phyloP scores from a whole-genome alignment of 2,797 vertebrate genomes.

The Macrochelys suwanniensis region DNA sequence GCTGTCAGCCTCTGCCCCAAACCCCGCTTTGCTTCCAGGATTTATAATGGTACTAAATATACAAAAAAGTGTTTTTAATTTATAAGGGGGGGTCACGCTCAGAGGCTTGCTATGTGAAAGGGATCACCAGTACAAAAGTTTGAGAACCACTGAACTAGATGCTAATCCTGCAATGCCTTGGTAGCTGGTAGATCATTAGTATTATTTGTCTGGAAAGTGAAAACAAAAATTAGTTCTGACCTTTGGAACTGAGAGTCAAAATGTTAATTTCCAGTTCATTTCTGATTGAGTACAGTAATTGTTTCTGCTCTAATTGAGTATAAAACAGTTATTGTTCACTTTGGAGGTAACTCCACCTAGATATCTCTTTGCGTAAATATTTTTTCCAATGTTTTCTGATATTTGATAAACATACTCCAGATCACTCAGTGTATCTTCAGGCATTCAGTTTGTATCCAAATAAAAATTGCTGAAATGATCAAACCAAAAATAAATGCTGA shows the following conservation, averaged over 20 bases:
- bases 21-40: too few species aligned
- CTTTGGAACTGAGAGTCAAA: slow-evolving; percentile 49
- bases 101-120: too few species aligned
- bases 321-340: slow-evolving; percentile 49
- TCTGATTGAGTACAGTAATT: slow-evolving; percentile 58
- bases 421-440: not conserved
- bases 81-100: too few species aligned
- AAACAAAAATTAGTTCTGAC: slow-evolving; percentile 61
- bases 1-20: not conserved
- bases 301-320: slow-evolving; percentile 21
- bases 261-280: slow-evolving; percentile 60
- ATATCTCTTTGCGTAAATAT: slow-evolving; percentile 37
- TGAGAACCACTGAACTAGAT: not conserved
- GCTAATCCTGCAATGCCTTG: slow-evolving; percentile 49
- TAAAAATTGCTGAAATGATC: not conserved
- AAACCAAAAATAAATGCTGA: not conserved
- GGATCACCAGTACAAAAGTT: too few species aligned
- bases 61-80: too few species aligned
- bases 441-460: not conserved
- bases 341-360: slow-evolving; percentile 45
- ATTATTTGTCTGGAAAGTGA: slow-evolving; percentile 41
- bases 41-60: too few species aligned
- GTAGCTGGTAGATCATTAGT: slow-evolving; percentile 52
- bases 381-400: not conserved
- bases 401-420: slow-evolving; percentile 18